These are phyloP conservation scores for Araneus ventricosus DNA, from an alignment of 1,140 invertebrate genomes.

Conservation along the genomic window DNA sequence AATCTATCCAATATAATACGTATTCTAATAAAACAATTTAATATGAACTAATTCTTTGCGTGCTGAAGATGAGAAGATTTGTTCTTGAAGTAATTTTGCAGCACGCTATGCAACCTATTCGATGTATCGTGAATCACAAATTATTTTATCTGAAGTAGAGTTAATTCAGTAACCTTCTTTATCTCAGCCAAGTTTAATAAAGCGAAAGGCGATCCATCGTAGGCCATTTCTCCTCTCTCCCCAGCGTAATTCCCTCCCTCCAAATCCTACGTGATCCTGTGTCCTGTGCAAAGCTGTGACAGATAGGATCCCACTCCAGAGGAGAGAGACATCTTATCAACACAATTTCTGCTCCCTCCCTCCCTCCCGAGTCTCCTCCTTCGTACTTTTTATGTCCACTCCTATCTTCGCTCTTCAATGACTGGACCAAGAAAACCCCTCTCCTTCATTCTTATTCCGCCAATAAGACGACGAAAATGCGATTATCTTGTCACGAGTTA, in stretches of 20 bases:
- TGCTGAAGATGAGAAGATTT: no score
- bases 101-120: no score
- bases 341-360: constrained; percentile 1
- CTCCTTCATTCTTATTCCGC: background rate
- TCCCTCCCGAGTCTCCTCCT: background rate
- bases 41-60: no score
- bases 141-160: no score
- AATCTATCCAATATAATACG: no score
- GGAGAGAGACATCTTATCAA: constrained; percentile 16
- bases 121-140: no score
- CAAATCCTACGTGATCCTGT: constrained; percentile 14
- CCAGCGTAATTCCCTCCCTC: background rate
- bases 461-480: constrained; percentile 39
- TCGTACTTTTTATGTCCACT: background rate
- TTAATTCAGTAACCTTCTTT: no score
- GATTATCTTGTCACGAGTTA: constrained; percentile 33
- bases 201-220: background rate
- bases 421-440: background rate
- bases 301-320: constrained; percentile 42
- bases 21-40: no score
- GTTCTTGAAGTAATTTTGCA: no score
- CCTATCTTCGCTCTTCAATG: background rate
- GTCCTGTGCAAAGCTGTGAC: constrained; percentile 20
- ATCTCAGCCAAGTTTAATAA: background rate
- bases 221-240: background rate